Conservation (phyloP, 2,888 invertebrate species). For the Timema cristinae region DNA sequence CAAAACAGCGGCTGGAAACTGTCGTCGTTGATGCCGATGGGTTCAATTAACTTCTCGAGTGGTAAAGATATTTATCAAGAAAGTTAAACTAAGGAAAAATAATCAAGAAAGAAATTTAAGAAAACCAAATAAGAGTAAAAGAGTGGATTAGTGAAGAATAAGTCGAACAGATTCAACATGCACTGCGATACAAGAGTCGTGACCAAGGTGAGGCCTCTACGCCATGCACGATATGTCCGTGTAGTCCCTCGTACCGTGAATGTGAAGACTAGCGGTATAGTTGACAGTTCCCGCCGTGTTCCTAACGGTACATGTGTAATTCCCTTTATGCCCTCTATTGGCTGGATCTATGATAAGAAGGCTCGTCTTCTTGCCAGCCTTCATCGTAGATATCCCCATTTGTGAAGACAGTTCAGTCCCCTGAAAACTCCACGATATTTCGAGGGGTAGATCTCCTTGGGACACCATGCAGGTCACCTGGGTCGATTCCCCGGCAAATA, state of each 20-base stretch:
- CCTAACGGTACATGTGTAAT: conserved; percentile 44
- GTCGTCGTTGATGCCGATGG: too few species aligned
- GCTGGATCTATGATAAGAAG: conserved; percentile 47
- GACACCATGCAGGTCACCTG: conserved; percentile 66
- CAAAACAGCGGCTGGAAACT: too few species aligned
- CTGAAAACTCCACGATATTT: conserved; percentile 54
- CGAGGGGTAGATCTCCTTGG: conserved; percentile 55
- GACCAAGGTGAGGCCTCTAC: too few species aligned
- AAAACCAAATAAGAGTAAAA: too few species aligned
- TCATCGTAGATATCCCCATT: conserved; percentile 43
- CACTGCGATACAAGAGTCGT: too few species aligned
- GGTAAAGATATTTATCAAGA: too few species aligned
- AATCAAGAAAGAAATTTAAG: too few species aligned
- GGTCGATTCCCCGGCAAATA: conserved; percentile 73
- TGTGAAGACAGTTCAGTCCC: conserved; percentile 44
- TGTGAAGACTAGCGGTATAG: conserved; percentile 36
- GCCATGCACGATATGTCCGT: too few species aligned
- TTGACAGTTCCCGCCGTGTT: conserved; percentile 41
- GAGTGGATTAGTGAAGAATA: too few species aligned
- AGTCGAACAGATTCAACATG: too few species aligned
- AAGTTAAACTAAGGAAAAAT: too few species aligned
- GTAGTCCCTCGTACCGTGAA: conserved; percentile 22
- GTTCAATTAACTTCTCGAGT: too few species aligned
- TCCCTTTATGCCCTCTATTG: conserved; percentile 39
- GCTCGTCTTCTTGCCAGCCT: conserved; percentile 48